Evolutionary conservation across 1,140 invertebrate genomes (phyloP).

Genomic region (Zaprionus ghesquierei): DNA sequence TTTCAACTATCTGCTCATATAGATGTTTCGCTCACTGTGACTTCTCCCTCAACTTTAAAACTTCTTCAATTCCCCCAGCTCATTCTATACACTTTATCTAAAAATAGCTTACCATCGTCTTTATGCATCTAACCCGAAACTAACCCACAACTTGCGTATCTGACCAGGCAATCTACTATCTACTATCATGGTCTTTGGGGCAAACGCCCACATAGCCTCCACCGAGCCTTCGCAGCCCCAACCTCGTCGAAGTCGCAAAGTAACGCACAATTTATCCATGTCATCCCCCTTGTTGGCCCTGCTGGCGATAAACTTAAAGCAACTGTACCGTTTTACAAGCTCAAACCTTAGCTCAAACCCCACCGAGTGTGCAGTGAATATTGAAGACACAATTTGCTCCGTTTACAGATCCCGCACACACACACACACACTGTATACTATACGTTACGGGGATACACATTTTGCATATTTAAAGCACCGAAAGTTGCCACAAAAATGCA

Average conservation of each 20-base stretch:
- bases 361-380: conserved; percentile 33
- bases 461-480: conserved; percentile 64
- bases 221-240: not conserved
- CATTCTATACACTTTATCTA: not conserved
- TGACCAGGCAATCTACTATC: not conserved
- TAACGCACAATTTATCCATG: conserved; percentile 32
- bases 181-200: not conserved
- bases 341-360: conserved; percentile 73
- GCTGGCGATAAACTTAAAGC: conserved; percentile 50
- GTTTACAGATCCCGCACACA: conserved; percentile 14
- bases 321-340: conserved; percentile 73
- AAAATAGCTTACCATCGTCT: not conserved
- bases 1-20: too few relatives aligned
- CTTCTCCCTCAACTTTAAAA: not conserved
- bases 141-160: not conserved
- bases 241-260: conserved; percentile 26
- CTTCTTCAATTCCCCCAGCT: not conserved
- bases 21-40: not conserved
- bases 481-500: conserved; percentile 26
- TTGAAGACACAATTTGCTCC: conserved; percentile 36
- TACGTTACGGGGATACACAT: conserved; percentile 32
- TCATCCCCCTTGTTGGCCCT: conserved; percentile 16
- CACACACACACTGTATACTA: not conserved
- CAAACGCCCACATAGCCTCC: conserved; percentile 14
- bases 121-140: not conserved